Base-by-base conservation (phyloP, 2,888 invertebrate genomes). In the Antheraea assamensis region DNA sequence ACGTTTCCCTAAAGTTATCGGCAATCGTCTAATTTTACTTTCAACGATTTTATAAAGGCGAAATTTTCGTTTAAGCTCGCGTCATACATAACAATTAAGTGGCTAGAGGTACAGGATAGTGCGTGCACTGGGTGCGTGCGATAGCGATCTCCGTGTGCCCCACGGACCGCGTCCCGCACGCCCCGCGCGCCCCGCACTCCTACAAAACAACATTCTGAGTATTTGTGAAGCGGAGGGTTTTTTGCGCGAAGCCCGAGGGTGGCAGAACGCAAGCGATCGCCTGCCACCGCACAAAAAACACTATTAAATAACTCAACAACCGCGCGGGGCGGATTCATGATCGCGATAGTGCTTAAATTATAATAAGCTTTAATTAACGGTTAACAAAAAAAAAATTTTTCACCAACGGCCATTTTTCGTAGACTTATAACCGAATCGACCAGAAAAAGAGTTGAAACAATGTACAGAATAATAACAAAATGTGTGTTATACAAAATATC, bases 61-160 rank as follows among this genome's bases (percentile, higher is more conserved):
- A 73, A 72, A 64, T 72, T 72, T 68, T 73, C 52, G 55, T 73
- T 73, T 42, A 52, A 58, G 75, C 79, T 77, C 87, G 87, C 86
- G 86, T 86, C 88, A 86, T 87, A 90, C 87, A 88, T 88, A 92
- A 91, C 92, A 92, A 93, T 92, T 92, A 93, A 92, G 90, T 90
- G 92, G 93, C 90, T 91, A 90, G 68, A 35, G 92, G 87, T 88
- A 85, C 88, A 89, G 93, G 93, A 93, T 90, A 93, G 94, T 94
- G 94, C 94, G 94, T 93, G 94, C 92, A 90, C 85, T 90, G 90
- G 90, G 93, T 93, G 92, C 93, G 93, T 93, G 94, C 92, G 94
- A 94, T 94, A 94, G 94, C 92, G 92, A 94, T 94, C 94, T 91
- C 84, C 85, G 86, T 83, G 88, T 83, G 83, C 88, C 88, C 88